Conservation (phyloP, 2,113 vertebrate species). For the Oncorhynchus nerka region DNA sequence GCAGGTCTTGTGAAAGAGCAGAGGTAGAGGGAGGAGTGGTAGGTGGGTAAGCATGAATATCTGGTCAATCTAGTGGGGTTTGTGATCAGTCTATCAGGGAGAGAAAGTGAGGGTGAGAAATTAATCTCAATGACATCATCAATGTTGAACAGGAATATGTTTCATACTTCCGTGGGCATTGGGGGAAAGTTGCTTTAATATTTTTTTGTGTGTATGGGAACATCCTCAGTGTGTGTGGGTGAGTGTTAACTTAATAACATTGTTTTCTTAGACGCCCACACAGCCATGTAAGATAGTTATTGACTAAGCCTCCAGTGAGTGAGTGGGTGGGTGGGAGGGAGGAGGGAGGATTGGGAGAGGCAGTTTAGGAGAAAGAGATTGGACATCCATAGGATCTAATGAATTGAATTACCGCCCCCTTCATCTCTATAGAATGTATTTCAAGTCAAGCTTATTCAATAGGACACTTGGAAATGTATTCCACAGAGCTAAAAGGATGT, state of each 20-base stretch:
- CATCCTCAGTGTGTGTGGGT: background rate
- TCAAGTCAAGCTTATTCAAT: no score
- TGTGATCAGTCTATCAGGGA: background rate
- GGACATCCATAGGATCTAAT: background rate
- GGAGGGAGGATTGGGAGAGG: background rate
- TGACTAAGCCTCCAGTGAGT: background rate
- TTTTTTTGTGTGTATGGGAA: background rate
- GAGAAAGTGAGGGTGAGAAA: conserved; percentile 7
- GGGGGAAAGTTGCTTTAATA: background rate
- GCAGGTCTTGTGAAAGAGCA: no score
- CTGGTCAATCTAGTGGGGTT: background rate
- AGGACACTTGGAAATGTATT: no score
- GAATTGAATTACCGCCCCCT: no score
- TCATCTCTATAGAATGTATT: no score
- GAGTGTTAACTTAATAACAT: conserved; percentile 3
- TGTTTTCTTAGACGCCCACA: background rate
- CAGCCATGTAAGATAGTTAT: background rate
- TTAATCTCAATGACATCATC: conserved; percentile 39
- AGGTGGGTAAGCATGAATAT: conserved; percentile 1
- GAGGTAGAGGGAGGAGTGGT: background rate
- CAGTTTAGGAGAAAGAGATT: background rate
- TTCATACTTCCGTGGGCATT: background rate
- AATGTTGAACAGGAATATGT: conserved; percentile 1
- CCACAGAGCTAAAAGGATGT: no score
- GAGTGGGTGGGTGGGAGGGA: background rate